Base-by-base conservation (phyloP, 2,888 invertebrate species). In the Agrotis ipsilon region DNA sequence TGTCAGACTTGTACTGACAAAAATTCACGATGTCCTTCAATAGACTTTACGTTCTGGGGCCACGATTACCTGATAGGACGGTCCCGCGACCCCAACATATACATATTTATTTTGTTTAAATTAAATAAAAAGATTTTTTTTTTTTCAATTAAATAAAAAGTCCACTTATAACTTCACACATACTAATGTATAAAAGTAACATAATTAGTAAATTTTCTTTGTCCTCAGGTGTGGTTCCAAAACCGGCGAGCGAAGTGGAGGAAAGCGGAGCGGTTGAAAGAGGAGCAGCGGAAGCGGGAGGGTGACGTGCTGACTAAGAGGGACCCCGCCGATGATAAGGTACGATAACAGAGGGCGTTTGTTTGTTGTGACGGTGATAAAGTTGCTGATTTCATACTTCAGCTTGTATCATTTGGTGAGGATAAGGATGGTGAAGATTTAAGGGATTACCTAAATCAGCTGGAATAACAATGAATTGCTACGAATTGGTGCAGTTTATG, bases 241-340 rank as follows among this genome's bases (percentile, higher is more conserved):
- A 99, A 99, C 90, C 97, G 99, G 55, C 96, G 99, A 72, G 99
- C 99, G 52, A 99, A 99, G 94, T 99, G 98, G 98, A 97, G 99
- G 76, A 99, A 99, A 94, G 98, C 98, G 58, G 98, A 99, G 92
- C 97, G 99, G 46, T 97, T 99, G 90, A 98, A 98, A 96, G 98
- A 99, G 90, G 99, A 99, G 88, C 98, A 98, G 92, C 96, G 98
- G 75, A 98, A 98, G 90, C 96, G 98, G 62, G 98, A 98, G 87
- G 98, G 98, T 18, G 97, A 97, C 52, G 96, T 97, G 69, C 96
- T 97, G 84, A 96, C 97, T 27, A 97, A 97, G 84, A 95, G 97
- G 73, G 97, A 97, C 73, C 94, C 95, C 1, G 73, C 92, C 24
- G 97, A 97, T 85, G 97, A 97, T 86, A 97, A 97, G 94, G 97